Conservation (phyloP, 2,797 vertebrate genomes). For the Lepus oiostolus region DNA sequence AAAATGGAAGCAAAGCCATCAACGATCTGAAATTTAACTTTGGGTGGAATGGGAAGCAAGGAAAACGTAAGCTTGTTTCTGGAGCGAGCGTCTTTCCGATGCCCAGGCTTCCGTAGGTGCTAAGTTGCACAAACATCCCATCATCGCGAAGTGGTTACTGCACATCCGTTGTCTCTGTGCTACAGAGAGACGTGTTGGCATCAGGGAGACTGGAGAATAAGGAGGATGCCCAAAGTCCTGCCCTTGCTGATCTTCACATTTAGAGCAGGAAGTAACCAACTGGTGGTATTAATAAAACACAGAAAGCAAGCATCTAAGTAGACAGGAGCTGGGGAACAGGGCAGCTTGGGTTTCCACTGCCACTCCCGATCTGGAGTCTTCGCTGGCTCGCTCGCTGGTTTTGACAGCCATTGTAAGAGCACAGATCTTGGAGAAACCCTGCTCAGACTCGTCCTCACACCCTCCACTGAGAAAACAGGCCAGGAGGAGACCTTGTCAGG, state of each 20-base stretch:
- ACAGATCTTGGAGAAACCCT: not conserved
- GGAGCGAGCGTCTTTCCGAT: not conserved
- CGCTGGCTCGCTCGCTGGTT: not conserved
- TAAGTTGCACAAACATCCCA: not conserved
- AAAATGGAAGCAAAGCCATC: not conserved
- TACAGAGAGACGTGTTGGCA: not conserved
- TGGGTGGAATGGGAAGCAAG: not conserved
- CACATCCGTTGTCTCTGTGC: not conserved
- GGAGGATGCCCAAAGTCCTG: not conserved
- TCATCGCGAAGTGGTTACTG: not conserved
- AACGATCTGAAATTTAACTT: not conserved
- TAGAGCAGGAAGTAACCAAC: not conserved
- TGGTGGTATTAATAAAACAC: not conserved
- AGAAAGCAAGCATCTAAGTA: not conserved
- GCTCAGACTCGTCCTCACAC: not conserved
- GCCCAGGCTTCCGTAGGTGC: not conserved
- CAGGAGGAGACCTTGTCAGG: not conserved
- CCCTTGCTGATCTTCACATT: not conserved
- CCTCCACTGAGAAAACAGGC: not conserved
- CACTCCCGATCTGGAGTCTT: not conserved
- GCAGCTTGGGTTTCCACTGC: not conserved
- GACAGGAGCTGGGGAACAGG: not conserved
- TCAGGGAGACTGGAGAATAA: not conserved
- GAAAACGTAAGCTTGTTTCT: not conserved
- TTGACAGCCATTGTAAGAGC: conserved; percentile 14